Percentiles rank a stretch among this genome's conserved stretches.
Conservation (phyloP, 2,888 invertebrate species). For the Tinea semifulvella region DNA sequence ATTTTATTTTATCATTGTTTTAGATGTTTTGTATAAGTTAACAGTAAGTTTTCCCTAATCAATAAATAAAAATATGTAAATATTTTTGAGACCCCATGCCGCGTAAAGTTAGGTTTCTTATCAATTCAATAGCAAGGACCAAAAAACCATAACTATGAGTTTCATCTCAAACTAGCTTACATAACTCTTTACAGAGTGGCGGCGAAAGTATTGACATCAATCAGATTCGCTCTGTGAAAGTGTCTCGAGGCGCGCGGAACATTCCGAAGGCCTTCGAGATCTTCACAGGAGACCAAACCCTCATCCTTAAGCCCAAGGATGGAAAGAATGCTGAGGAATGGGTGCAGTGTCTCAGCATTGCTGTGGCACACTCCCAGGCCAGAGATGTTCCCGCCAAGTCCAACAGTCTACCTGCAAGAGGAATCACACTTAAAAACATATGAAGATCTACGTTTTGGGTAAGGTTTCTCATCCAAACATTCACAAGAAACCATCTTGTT, state of each 20-base stretch:
- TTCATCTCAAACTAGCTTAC: too few relatives aligned
- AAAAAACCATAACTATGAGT: too few relatives aligned
- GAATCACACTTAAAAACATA: conserved; percentile 58
- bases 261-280: conserved; percentile 97
- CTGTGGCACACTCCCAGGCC: conserved; percentile 87
- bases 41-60: too few relatives aligned
- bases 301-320: conserved; percentile 93
- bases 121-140: too few relatives aligned
- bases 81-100: too few relatives aligned
- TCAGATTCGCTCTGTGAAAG: conserved; percentile 94
- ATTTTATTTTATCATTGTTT: too few relatives aligned
- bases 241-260: conserved; percentile 88
- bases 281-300: conserved; percentile 91
- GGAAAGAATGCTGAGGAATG: conserved; percentile 95
- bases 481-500: too few relatives aligned
- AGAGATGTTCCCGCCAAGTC: conserved; percentile 62
- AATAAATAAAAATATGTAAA: too few relatives aligned
- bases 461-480: too few relatives aligned
- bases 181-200: conserved; percentile 74
- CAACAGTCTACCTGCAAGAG: conserved; percentile 57
- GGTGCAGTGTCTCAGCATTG: conserved; percentile 94
- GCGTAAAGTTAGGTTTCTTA: too few relatives aligned
- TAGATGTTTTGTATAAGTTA: too few relatives aligned
- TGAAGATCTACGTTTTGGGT: too few relatives aligned
- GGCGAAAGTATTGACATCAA: conserved; percentile 90